A percentile compares a stretch with the other conserved stretches of the same genome.
phyloP scores from a whole-genome alignment of 2,797 vertebrate genomes.

The Spea hammondii region DNA sequence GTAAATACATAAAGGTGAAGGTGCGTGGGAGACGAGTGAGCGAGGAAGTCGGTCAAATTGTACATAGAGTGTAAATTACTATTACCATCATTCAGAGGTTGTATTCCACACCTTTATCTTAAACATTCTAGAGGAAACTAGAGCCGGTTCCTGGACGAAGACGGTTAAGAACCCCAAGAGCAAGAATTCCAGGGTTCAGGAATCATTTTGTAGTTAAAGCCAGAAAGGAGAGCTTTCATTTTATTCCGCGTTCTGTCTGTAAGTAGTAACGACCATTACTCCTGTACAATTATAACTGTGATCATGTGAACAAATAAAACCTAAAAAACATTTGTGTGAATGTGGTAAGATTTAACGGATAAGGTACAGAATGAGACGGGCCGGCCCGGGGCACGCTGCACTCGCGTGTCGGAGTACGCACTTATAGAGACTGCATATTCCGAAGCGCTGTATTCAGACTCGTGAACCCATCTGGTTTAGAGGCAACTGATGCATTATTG shows the following conservation, averaged over 20 bases:
- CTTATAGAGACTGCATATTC: no score
- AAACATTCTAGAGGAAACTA: constrained; percentile 68
- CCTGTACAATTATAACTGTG: constrained; percentile 93
- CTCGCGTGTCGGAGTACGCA: no score
- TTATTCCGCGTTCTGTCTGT: constrained; percentile 87
- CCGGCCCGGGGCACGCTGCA: no score
- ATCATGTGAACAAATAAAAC: constrained; percentile 87
- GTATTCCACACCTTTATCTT: constrained; percentile 65
- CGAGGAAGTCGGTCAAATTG: constrained; percentile 66
- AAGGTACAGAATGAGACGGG: no score
- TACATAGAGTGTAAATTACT: constrained; percentile 80
- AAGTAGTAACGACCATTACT: constrained; percentile 69
- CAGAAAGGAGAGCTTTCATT: constrained; percentile 78
- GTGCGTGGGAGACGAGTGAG: constrained; percentile 57
- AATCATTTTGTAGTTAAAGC: constrained; percentile 71
- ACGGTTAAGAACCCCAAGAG: constrained; percentile 70
- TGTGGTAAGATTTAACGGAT: no score
- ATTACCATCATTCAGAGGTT: constrained; percentile 70
- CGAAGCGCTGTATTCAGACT: no score
- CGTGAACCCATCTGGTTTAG: no score
- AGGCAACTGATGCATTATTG: no score
- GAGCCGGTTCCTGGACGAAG: constrained; percentile 71
- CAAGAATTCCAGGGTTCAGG: constrained; percentile 68
- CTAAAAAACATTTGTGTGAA: constrained; percentile 66
- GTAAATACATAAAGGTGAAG: constrained; percentile 64